Evolutionary conservation across 2,888 invertebrate species (phyloP), one percentile per base, ranked within the genome.

Genomic region (Zelleria hepariella): DNA sequence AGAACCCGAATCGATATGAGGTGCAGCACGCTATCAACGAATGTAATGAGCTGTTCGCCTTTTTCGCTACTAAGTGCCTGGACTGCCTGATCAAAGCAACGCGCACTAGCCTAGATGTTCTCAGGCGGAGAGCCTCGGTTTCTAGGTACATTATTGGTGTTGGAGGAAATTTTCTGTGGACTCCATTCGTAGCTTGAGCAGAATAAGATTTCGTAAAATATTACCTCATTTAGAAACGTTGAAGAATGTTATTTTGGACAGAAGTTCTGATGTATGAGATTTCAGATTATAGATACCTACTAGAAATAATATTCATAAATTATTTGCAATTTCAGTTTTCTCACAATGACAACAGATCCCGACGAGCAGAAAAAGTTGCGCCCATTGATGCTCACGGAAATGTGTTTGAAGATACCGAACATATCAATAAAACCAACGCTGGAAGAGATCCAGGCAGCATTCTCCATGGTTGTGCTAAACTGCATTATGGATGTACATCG

Each of bases 1-100:
- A 93, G 64, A 90, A 90, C 67, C 89, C 91, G 6, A 86, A 89
- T 47, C 77, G 84, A 25, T 89, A 91, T 66, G 93, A 94, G 62
- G 71, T 93, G 25, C 69, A 73, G 58, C 90, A 89, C 48, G 83
- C 93, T 3, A 91, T 93, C 54, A 92, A 91, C 58, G 94, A 95
- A 72, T 94, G 94, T 68, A 93, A 95, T 74, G 95, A 96, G 72
- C 82, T 96, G 57, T 96, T 95, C 74, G 92, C 93, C 0, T 93
- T 93, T 74, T 96, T 95, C 70, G 94, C 95, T 66, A 92, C 92
- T 58, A 94, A 93, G 78, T 91, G 94, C 63, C 83, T 94, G 32
- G 93, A 95, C 62, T 83, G 94, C 2, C 82, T 96, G 21, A 93
- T 95, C 10, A 94, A 93, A 69, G 91, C 93, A 59, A 94, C 95